phyloP scores from a whole-genome alignment of 2,113 vertebrate species.

The Plecturocebus donacophilus region DNA sequence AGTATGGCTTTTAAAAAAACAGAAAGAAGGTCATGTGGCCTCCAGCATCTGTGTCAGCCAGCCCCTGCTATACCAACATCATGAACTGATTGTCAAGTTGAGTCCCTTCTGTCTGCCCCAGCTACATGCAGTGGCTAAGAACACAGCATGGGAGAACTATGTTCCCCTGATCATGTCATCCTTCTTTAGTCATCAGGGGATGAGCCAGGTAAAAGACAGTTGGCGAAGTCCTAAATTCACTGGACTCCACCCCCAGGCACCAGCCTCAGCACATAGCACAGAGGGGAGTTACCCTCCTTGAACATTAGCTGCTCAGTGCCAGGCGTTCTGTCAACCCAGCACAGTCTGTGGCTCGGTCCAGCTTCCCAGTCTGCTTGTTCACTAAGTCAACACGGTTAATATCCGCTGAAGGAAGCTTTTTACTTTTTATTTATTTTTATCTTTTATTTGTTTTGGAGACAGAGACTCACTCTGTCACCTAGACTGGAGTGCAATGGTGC shows the following conservation, averaged over 20 bases:
- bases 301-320: not conserved
- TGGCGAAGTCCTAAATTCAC: not conserved
- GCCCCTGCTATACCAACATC: not conserved
- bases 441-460: too few species aligned
- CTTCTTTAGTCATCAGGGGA: not conserved
- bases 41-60: not conserved
- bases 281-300: not conserved
- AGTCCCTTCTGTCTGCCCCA: not conserved
- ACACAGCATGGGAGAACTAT: not conserved
- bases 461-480: too few species aligned
- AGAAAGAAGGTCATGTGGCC: not conserved
- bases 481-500: too few species aligned
- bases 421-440: too few species aligned
- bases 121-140: not conserved
- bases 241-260: not conserved
- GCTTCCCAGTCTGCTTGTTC: not conserved
- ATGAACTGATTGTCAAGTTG: not conserved
- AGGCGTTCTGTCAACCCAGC: not conserved
- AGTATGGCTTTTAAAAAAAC: not conserved
- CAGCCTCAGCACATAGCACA: not conserved
- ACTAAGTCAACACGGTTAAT: rapidly evolving
- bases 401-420: not conserved
- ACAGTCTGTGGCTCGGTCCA: not conserved
- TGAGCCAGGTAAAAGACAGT: not conserved
- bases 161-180: not conserved